A percentile compares a stretch with the other conserved stretches of the same genome.
phyloP scores from a whole-genome alignment of 2,797 vertebrate genomes.

The Dendrocincla tyrannina region DNA sequence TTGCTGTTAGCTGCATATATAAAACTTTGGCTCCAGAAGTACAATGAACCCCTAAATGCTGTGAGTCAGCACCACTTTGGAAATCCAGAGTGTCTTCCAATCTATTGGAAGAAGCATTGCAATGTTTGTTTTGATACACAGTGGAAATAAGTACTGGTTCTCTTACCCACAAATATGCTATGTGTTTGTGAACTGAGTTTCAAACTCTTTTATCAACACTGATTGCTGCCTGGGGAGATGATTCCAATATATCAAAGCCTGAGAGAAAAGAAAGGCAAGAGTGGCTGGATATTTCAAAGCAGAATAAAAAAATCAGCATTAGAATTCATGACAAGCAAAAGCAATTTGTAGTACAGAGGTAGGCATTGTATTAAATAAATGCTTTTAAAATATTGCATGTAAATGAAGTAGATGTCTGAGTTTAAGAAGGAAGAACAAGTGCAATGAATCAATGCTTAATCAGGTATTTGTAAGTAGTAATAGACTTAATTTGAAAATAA shows the following conservation, averaged over 20 bases:
- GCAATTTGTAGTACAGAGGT: slow-evolving; percentile 47
- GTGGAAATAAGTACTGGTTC: slow-evolving; percentile 11
- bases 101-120: background rate
- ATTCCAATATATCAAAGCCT: slow-evolving; percentile 62
- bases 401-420: slow-evolving; percentile 35
- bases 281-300: slow-evolving; percentile 39
- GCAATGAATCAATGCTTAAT: background rate
- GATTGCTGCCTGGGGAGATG: slow-evolving; percentile 62
- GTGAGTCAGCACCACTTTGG: background rate
- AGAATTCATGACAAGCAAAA: slow-evolving; percentile 58
- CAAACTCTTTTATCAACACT: slow-evolving; percentile 53
- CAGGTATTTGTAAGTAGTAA: background rate
- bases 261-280: slow-evolving; percentile 43
- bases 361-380: slow-evolving; percentile 17
- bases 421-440: slow-evolving; percentile 1
- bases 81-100: background rate
- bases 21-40: background rate
- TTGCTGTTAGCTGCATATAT: background rate
- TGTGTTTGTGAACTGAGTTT: slow-evolving; percentile 52
- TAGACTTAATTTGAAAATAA: background rate
- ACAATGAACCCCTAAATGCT: background rate
- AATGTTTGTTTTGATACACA: background rate
- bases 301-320: slow-evolving; percentile 44
- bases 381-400: slow-evolving; percentile 37
- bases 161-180: slow-evolving; percentile 4